These are phyloP conservation scores for Malurus cyaneus DNA, from an alignment of 2,113 vertebrate genomes.

Conservation along the genomic window DNA sequence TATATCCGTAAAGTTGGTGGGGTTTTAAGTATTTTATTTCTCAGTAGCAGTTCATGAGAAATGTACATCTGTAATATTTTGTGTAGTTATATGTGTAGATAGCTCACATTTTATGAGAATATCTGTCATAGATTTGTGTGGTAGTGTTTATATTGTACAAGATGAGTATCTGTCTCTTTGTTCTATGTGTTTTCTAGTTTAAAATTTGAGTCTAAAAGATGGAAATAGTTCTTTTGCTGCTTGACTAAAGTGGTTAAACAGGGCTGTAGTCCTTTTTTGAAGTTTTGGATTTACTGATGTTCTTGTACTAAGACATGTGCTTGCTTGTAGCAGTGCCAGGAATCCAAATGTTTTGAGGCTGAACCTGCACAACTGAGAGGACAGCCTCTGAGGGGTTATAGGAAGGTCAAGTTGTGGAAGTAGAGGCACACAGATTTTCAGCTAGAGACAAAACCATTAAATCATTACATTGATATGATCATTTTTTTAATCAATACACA, in stretches of 20 bases:
- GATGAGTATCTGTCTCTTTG: not conserved
- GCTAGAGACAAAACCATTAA: not conserved
- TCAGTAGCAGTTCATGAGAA: not conserved
- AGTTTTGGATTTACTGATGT: not conserved
- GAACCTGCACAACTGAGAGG: not conserved
- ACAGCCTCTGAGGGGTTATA: not conserved
- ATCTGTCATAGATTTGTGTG: not conserved
- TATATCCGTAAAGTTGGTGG: not conserved
- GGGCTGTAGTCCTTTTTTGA: not conserved
- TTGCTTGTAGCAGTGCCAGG: not conserved
- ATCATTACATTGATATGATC: not conserved
- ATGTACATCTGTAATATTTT: not conserved
- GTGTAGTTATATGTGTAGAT: not conserved
- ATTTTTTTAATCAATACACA: not conserved
- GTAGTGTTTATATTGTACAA: not conserved
- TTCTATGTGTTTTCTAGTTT: not conserved
- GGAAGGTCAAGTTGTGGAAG: not conserved
- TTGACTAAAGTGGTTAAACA: not conserved
- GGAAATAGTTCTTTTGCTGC: not conserved
- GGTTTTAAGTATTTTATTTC: not conserved
- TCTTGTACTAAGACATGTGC: not conserved
- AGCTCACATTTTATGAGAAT: not conserved
- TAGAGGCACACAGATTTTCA: not conserved
- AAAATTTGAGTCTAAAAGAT: not conserved
- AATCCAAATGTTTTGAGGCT: not conserved